A percentile compares a stretch with the other conserved stretches of the same genome.
Evolutionary conservation across 1,140 invertebrate species (phyloP).

Genomic region (Hypothenemus hampei): DNA sequence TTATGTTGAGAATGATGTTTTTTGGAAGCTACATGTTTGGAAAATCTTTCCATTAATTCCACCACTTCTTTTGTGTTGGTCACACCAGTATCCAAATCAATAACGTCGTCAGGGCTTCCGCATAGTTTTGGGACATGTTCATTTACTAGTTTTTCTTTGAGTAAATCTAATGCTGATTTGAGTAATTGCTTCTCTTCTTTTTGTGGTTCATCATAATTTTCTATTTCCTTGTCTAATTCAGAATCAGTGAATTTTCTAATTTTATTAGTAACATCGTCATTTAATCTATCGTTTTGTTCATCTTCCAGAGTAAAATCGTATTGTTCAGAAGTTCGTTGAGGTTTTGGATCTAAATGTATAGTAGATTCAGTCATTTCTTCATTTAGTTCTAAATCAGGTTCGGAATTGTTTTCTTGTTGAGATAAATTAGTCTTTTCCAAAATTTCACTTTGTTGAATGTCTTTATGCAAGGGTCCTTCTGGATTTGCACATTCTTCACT

Average conservation of each 20-base stretch:
- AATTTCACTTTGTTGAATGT: no score
- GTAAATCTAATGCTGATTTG: slow-evolving; percentile 30
- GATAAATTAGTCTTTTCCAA: no score
- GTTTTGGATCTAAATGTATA: not conserved
- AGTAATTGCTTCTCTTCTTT: no score
- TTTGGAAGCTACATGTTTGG: slow-evolving; percentile 53
- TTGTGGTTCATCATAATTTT: slow-evolving; percentile 12
- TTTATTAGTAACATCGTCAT: not conserved
- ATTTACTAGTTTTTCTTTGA: slow-evolving; percentile 37
- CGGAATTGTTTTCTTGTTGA: no score
- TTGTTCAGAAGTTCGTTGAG: not conserved
- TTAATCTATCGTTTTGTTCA: slow-evolving; percentile 7
- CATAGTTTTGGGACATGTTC: slow-evolving; percentile 52
- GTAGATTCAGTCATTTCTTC: not conserved
- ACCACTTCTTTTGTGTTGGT: slow-evolving; percentile 51
- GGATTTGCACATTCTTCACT: not conserved
- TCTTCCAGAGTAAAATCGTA: slow-evolving; percentile 35
- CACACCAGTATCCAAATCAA: slow-evolving; percentile 51
- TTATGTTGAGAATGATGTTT: slow-evolving; percentile 46
- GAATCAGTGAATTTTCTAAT: slow-evolving; percentile 8
- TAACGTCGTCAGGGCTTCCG: slow-evolving; percentile 54
- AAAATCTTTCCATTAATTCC: slow-evolving; percentile 57
- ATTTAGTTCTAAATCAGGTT: no score
- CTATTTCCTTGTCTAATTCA: slow-evolving; percentile 28
- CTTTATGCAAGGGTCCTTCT: no score